These are phyloP conservation scores for Geotrupes spiniger DNA, from an alignment of 2,888 invertebrate genomes.

Conservation along the genomic window DNA sequence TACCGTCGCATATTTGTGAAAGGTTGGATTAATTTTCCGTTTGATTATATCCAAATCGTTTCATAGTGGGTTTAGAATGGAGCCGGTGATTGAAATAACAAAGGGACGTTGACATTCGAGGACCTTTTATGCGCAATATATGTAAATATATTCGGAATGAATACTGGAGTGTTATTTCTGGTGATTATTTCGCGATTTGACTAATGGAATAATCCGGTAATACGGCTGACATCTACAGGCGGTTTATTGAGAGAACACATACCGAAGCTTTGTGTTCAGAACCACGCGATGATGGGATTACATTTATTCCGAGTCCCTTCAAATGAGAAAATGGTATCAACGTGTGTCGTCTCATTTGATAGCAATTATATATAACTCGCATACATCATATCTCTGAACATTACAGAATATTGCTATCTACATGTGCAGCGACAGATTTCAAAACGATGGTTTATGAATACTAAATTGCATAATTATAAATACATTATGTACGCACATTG, in stretches of 20 bases:
- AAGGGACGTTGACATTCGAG: conserved; percentile 9
- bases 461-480: too few relatives aligned
- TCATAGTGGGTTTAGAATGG: not conserved
- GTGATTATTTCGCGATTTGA: conserved; percentile 41
- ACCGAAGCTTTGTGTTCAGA: conserved; percentile 14
- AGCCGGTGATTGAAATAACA: conserved; percentile 4
- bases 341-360: conserved; percentile 11
- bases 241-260: conserved; percentile 27
- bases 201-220: conserved; percentile 43
- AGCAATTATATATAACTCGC: conserved; percentile 10
- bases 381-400: not conserved
- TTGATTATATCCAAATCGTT: too few relatives aligned
- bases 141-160: conserved; percentile 34
- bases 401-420: too few relatives aligned
- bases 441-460: too few relatives aligned
- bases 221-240: conserved; percentile 34
- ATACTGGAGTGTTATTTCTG: conserved; percentile 35
- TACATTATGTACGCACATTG: too few relatives aligned
- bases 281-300: conserved; percentile 18
- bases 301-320: conserved; percentile 14
- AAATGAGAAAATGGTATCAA: conserved; percentile 1
- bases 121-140: conserved; percentile 26
- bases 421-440: too few relatives aligned
- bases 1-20: too few relatives aligned
- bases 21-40: too few relatives aligned